These are phyloP conservation scores for Mirounga angustirostris DNA, from an alignment of 2,113 vertebrate species.

Conservation along the genomic window DNA sequence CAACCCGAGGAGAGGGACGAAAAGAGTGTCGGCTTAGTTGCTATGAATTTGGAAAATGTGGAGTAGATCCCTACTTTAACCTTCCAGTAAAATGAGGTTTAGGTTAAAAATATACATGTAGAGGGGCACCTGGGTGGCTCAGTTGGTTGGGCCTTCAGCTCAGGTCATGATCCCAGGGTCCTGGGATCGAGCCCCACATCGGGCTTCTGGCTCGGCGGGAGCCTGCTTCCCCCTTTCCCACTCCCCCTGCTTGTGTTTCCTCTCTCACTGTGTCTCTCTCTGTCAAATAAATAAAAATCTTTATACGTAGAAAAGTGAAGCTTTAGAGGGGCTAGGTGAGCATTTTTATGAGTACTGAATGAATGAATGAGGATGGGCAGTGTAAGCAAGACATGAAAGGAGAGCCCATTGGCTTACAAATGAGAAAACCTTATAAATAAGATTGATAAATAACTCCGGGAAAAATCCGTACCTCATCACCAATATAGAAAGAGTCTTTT, in stretches of 20 bases:
- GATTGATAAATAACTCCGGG: neutral
- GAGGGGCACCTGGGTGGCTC: too few species aligned
- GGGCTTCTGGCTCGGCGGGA: too few species aligned
- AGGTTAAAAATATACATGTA: neutral
- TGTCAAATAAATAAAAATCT: too few species aligned
- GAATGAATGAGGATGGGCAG: neutral
- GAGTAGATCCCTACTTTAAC: neutral
- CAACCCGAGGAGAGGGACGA: neutral
- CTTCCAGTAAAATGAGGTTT: neutral
- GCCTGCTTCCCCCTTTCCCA: too few species aligned
- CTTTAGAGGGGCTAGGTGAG: neutral
- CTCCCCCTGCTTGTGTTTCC: too few species aligned
- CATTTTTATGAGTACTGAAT: neutral
- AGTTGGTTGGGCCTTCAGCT: too few species aligned
- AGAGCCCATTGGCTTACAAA: neutral
- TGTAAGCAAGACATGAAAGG: neutral
- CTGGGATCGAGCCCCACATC: too few species aligned
- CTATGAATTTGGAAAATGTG: neutral
- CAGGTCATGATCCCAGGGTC: too few species aligned
- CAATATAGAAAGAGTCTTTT: neutral
- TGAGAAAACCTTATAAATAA: neutral
- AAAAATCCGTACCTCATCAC: neutral
- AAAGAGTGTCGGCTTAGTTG: neutral
- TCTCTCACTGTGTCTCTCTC: too few species aligned
- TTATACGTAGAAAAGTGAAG: neutral